Evolutionary conservation across 2,888 invertebrate genomes (phyloP), one percentile per base, ranked within the genome.

Genomic region (Amiota mariae): DNA sequence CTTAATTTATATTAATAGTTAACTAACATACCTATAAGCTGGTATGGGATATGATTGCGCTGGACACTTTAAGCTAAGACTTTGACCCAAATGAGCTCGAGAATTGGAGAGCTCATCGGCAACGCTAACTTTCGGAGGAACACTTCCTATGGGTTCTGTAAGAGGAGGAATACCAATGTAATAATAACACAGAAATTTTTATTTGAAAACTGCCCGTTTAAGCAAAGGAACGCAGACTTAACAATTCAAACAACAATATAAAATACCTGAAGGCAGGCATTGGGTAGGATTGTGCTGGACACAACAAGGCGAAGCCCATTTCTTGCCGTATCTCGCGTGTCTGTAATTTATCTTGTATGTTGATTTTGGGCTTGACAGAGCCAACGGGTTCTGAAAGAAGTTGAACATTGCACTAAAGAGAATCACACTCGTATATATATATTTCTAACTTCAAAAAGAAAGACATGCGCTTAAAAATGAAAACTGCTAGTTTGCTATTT

Each of bases 211-310:
- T 36, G 36, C 36, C 36, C 4, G 36, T 36, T 36, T 4, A 36
- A 74, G 73, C 76, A 74, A 8, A 56, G 8, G 10, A 56, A 9
- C 4, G 56, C 10, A n/a, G 56, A 13, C 56, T 4, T 4, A 56
- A 56, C 15, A 10, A 36, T 6, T 36, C 8, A 36, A 36, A 48
- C 13, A 64, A 66, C 24, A 66, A 54, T 10, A 12, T 66, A 36
- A 61, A 75, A 76, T 83, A 95, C 94, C 94, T 94, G 92, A 93
- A 93, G 79, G 92, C 90, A 85, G 95, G 94, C 87, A 94, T 93
- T 76, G 95, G 95, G 90, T 92, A 95, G 46, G 94, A 94, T 89
- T 95, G 95, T 20, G 94, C 94, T 74, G 94, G 94, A 89, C 95
- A 95, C 81, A 94, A 90, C 77, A 95, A 88, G 64, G 94, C 93